Percentiles rank a stretch among this genome's conserved stretches.
Conservation (phyloP, 2,113 vertebrate species). For the Oryzias curvinotus region DNA sequence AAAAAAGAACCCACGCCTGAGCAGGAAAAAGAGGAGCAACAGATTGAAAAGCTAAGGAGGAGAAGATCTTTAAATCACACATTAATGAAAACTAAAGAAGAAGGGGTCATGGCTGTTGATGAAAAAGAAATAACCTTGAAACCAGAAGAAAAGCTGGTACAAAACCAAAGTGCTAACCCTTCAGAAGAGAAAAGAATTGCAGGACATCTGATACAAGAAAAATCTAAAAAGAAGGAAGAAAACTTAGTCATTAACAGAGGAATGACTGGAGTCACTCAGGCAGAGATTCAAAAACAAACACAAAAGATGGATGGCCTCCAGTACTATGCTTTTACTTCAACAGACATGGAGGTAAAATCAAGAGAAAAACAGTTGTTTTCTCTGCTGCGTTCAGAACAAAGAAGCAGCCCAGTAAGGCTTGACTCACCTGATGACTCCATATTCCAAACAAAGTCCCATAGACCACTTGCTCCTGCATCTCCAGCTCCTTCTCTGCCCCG, state of each 20-base stretch:
- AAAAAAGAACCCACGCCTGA: conserved; percentile 15
- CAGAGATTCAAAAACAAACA: conserved; percentile 34
- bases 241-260: conserved; percentile 15
- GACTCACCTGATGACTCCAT: conserved; percentile 35
- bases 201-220: conserved; percentile 5
- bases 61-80: conserved; percentile 3
- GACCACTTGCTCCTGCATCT: conserved; percentile 48
- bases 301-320: conserved; percentile 66
- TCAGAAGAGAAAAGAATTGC: conserved; percentile 10
- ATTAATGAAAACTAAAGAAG: conserved; percentile 7
- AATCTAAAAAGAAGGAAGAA: conserved; percentile 23
- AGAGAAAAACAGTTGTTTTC: conserved; percentile 43
- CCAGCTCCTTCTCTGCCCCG: conserved; percentile 52
- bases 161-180: conserved; percentile 6
- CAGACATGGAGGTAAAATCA: conserved; percentile 52
- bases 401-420: conserved; percentile 6
- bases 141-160: conserved; percentile 13
- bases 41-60: conserved; percentile 7
- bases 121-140: conserved; percentile 26
- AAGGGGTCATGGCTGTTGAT: conserved; percentile 1
- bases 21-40: conserved; percentile 1
- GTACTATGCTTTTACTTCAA: conserved; percentile 73
- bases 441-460: neutral
- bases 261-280: conserved; percentile 16
- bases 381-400: conserved; percentile 37